A percentile compares a stretch with the other conserved stretches of the same genome.
These are phyloP conservation scores for Icerya purchasi DNA, from an alignment of 2,888 invertebrate species.

Conservation along the genomic window DNA sequence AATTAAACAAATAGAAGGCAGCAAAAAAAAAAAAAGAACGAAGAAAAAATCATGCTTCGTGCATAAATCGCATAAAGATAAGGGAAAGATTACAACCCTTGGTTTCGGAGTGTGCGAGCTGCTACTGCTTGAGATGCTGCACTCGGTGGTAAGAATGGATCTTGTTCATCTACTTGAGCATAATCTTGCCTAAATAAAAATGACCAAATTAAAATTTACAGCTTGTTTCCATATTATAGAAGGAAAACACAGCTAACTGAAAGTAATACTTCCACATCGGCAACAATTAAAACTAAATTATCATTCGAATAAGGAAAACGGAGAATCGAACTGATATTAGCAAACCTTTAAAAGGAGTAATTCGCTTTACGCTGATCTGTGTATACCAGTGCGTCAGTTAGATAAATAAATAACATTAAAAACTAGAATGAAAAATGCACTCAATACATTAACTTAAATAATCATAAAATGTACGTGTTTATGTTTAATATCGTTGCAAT, in stretches of 20 bases:
- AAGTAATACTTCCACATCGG: no score
- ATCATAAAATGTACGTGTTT: no score
- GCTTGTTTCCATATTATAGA: neutral
- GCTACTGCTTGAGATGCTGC: constrained; percentile 37
- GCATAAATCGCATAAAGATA: constrained; percentile 15
- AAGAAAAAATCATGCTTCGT: constrained; percentile 16
- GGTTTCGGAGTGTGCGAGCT: constrained; percentile 41
- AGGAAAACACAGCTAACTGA: no score
- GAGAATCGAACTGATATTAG: neutral
- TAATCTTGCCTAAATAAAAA: constrained; percentile 41
- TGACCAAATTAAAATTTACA: constrained; percentile 1
- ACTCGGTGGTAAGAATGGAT: constrained; percentile 43
- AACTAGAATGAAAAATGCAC: no score
- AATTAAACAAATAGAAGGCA: constrained; percentile 13
- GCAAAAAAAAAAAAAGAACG: constrained; percentile 14
- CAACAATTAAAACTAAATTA: no score
- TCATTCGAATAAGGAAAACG: no score
- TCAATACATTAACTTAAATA: no score
- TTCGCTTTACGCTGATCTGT: no score
- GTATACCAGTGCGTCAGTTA: no score
- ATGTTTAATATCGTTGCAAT: no score
- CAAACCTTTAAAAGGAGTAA: neutral
- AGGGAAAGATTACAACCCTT: constrained; percentile 40
- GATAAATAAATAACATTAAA: no score
- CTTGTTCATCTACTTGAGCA: constrained; percentile 65